These are phyloP conservation scores for Gonocerus acuteangulatus DNA, from an alignment of 2,888 invertebrate species.

Conservation along the genomic window DNA sequence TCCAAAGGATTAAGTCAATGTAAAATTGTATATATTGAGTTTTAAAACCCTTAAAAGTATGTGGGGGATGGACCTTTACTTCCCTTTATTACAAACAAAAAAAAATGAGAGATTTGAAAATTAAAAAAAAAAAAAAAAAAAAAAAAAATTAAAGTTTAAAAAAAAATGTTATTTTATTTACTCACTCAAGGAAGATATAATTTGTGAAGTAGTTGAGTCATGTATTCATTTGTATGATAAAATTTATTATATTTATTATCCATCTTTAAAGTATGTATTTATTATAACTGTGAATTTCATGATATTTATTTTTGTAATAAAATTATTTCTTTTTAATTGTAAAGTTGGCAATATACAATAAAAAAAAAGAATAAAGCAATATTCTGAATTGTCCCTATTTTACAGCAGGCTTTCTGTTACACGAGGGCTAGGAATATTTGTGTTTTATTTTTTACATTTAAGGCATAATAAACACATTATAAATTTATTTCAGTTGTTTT, in stretches of 20 bases:
- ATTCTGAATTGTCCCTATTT: constrained; percentile 4
- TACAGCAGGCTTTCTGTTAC: constrained; percentile 14
- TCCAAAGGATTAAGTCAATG: constrained; percentile 22
- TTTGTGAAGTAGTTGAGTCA: constrained; percentile 17
- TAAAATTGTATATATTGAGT: constrained; percentile 22
- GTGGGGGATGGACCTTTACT: background rate
- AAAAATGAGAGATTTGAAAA: background rate
- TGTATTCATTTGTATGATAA: constrained; percentile 24
- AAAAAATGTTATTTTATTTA: constrained; percentile 8
- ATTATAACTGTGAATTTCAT: constrained; percentile 25
- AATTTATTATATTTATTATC: constrained; percentile 15
- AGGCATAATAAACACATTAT: constrained; percentile 19
- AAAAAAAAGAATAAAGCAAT: constrained; percentile 15
- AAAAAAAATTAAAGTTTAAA: background rate
- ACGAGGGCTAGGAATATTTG: constrained; percentile 19
- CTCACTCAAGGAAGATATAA: constrained; percentile 3
- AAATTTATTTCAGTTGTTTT: background rate
- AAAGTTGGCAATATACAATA: constrained; percentile 9
- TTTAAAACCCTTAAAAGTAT: constrained; percentile 12
- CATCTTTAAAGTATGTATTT: constrained; percentile 13
- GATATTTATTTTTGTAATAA: constrained; percentile 22
- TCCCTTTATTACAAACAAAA: background rate
- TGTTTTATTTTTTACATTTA: constrained; percentile 21
- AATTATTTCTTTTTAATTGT: constrained; percentile 9
- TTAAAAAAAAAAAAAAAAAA: constrained; percentile 4